Evolutionary conservation across 2,888 invertebrate genomes (phyloP).

Genomic region (Lasioglossum marginatum): DNA sequence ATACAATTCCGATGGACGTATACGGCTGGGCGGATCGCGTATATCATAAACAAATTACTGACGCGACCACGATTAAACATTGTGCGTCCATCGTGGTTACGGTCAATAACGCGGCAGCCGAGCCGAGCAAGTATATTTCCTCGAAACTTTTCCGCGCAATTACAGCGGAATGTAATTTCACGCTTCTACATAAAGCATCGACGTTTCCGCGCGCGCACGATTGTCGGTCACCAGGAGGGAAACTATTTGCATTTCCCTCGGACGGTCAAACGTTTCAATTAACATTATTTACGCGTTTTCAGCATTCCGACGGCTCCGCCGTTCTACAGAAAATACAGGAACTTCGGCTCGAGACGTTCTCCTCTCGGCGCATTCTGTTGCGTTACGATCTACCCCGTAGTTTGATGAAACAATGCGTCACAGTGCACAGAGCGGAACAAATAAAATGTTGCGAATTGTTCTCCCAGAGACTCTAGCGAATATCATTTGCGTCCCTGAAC

Average conservation of each 20-base stretch:
- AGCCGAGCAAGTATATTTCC: slow-evolving; percentile 61
- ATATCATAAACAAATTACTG: slow-evolving; percentile 57
- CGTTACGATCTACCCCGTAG: background rate
- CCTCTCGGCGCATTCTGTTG: background rate
- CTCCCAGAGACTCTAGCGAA: background rate
- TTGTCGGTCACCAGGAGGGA: slow-evolving; percentile 46
- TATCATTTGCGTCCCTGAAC: background rate
- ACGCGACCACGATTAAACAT: slow-evolving; percentile 65
- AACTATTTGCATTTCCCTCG: slow-evolving; percentile 56
- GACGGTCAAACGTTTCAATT: slow-evolving; percentile 56
- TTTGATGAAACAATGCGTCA: slow-evolving; percentile 14
- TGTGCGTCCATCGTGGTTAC: slow-evolving; percentile 53
- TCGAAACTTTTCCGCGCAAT: slow-evolving; percentile 56
- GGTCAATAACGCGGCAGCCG: slow-evolving; percentile 54
- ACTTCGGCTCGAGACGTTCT: slow-evolving; percentile 1
- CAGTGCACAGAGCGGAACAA: background rate
- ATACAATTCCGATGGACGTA: slow-evolving; percentile 50
- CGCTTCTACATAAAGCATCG: slow-evolving; percentile 41
- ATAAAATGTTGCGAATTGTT: background rate
- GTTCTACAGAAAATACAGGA: slow-evolving; percentile 3
- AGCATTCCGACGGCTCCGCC: background rate
- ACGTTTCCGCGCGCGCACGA: slow-evolving; percentile 35
- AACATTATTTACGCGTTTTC: slow-evolving; percentile 60
- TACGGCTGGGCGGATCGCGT: slow-evolving; percentile 28
- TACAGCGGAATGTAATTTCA: slow-evolving; percentile 57